Conservation (phyloP, 2,113 vertebrate species). For the Ptyas mucosa region DNA sequence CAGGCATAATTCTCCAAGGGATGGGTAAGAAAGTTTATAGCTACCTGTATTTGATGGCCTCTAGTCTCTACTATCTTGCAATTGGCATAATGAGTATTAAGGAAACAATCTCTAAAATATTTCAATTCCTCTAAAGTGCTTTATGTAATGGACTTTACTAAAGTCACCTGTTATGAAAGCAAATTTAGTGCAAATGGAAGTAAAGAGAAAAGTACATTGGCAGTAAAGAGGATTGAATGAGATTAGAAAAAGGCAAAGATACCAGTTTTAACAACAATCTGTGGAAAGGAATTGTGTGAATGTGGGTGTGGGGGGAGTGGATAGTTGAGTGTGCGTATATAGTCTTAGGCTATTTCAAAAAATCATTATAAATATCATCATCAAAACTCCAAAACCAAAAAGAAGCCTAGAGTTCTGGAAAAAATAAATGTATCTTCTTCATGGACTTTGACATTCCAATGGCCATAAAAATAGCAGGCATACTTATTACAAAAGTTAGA, state of each 20-base stretch:
- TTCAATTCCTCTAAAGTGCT: neutral
- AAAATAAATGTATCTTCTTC: neutral
- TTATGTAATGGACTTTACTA: neutral
- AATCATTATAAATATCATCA: neutral
- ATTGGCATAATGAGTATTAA: neutral
- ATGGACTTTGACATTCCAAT: neutral
- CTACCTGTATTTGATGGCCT: neutral
- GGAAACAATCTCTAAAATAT: neutral
- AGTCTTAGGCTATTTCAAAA: neutral
- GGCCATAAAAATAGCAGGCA: constrained; percentile 4
- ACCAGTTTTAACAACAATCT: neutral
- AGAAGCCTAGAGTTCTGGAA: neutral
- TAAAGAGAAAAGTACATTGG: neutral
- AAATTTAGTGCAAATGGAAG: neutral
- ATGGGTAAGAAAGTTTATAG: neutral
- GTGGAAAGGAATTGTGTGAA: neutral
- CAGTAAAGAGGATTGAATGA: neutral
- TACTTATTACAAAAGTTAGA: neutral
- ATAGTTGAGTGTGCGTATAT: neutral
- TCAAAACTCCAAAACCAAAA: neutral
- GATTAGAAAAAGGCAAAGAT: neutral
- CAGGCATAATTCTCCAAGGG: neutral
- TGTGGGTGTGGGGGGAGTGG: neutral
- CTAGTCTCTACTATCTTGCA: neutral
- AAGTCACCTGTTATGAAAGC: neutral